Evolutionary conservation across 1,140 invertebrate genomes (phyloP), one percentile per base, ranked within the genome.

Genomic region (Pseudoatta argentina): DNA sequence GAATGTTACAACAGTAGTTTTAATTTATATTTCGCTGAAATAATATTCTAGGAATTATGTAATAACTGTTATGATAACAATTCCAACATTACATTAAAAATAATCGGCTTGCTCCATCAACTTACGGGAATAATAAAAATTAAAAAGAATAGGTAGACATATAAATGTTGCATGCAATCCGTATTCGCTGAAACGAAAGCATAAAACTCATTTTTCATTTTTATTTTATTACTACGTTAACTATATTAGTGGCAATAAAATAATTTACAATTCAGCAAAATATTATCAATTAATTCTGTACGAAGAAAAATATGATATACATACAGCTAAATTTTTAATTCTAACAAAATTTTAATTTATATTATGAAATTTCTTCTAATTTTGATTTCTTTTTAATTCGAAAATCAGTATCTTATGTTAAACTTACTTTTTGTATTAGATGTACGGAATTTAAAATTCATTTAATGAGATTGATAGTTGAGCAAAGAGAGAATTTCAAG

Each of bases 41-140:
- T 69, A 53, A 79, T 39, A 53, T 12, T 53, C 7, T 39, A 48
- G 64, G 8, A 79, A 79, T 79, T 79, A 79, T 79, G 48, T 69
- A 48, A 79, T 79, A 79, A 79, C n/a, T 69, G 30, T 21, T n/a
- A 21, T 71, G 64, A 81, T 71, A 81, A 81, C 30, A 79, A 7
- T 79, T 79, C 53, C 44, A 79, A 53, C 27, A 53, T 7, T 0
- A 14, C 61, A 53, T 81, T 79, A 81, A 57, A 55, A 69, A 27
- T 24, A 14, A 14, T 34, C 61, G 27, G 44, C 27, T 79, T 67
- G 67, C 63, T 79, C n/a, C 48, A 39, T 61, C 44, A 81, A 69
- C 61, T 30, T 67, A 14, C 27, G 48, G 6, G 63, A 53, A 53
- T 24, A 69, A 67, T 67, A 55, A 71, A 79, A 81, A 81, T 69